Percentiles rank a stretch among this genome's conserved stretches.
Conservation (phyloP, 2,888 invertebrate species). For the Andricus quercusramuli region DNA sequence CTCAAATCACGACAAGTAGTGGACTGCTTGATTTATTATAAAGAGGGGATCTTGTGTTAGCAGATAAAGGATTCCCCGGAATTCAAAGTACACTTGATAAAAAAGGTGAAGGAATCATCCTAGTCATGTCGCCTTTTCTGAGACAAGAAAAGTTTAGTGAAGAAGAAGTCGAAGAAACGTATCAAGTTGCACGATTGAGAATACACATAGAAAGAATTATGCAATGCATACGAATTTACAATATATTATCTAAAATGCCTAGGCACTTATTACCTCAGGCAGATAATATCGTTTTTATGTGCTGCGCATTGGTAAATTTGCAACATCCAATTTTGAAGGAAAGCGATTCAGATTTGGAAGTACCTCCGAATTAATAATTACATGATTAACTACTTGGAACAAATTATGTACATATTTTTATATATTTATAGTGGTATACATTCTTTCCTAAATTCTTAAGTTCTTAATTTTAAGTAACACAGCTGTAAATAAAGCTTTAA, state of each 20-base stretch:
- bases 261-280: slow-evolving; percentile 31
- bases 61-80: slow-evolving; percentile 56
- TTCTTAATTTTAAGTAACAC: too few relatives aligned
- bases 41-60: slow-evolving; percentile 51
- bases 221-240: slow-evolving; percentile 47
- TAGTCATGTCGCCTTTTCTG: slow-evolving; percentile 54
- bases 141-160: slow-evolving; percentile 43
- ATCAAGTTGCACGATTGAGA: slow-evolving; percentile 48
- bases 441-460: too few relatives aligned
- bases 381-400: too few relatives aligned
- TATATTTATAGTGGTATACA: too few relatives aligned
- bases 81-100: slow-evolving; percentile 45
- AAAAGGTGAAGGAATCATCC: slow-evolving; percentile 43
- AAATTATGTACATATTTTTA: too few relatives aligned
- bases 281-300: slow-evolving; percentile 51
- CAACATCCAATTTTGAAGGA: neutral
- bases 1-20: slow-evolving; percentile 48
- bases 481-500: too few relatives aligned
- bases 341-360: too few relatives aligned
- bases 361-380: too few relatives aligned
- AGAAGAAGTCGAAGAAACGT: slow-evolving; percentile 48
- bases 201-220: slow-evolving; percentile 52
- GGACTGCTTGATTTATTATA: slow-evolving; percentile 52
- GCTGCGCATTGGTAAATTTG: slow-evolving; percentile 38
- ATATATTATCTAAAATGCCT: slow-evolving; percentile 48